phyloP scores from a whole-genome alignment of 2,797 vertebrate species.

The Aulostomus chinensis region DNA sequence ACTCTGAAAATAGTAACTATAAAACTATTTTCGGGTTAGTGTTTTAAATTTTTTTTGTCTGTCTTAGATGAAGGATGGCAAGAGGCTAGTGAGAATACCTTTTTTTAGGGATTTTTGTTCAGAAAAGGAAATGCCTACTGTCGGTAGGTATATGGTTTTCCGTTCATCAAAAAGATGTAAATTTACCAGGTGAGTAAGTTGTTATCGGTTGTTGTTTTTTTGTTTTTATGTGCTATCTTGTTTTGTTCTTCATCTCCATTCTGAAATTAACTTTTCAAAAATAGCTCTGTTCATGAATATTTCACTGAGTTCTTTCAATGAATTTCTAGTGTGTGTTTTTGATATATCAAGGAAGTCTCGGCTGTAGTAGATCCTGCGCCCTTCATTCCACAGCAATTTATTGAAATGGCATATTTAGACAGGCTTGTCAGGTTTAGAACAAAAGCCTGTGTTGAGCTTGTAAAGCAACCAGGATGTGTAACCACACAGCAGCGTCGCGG shows the following conservation, averaged over 20 bases:
- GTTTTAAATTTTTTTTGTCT: background rate
- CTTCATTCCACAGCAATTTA: constrained; percentile 4
- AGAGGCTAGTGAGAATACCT: constrained; percentile 3
- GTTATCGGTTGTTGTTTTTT: background rate
- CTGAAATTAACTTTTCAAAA: too few species aligned
- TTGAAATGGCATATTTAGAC: background rate
- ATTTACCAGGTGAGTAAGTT: constrained; percentile 70
- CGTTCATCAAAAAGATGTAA: constrained; percentile 71
- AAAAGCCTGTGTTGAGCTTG: background rate
- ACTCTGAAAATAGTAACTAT: too few species aligned
- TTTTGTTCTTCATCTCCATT: background rate
- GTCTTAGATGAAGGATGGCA: constrained; percentile 5
- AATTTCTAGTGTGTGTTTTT: too few species aligned
- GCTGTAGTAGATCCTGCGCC: background rate
- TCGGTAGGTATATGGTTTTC: constrained; percentile 77
- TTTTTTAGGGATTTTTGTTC: background rate
- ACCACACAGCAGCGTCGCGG: background rate
- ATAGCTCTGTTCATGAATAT: too few species aligned
- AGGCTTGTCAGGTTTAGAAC: constrained; percentile 5
- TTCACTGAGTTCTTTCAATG: too few species aligned
- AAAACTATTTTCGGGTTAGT: background rate
- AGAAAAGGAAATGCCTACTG: constrained; percentile 65
- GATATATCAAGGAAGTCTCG: background rate
- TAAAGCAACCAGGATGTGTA: constrained; percentile 14
- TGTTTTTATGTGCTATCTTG: background rate